Conservation (phyloP, 2,888 invertebrate genomes). For the Blera fallax region DNA sequence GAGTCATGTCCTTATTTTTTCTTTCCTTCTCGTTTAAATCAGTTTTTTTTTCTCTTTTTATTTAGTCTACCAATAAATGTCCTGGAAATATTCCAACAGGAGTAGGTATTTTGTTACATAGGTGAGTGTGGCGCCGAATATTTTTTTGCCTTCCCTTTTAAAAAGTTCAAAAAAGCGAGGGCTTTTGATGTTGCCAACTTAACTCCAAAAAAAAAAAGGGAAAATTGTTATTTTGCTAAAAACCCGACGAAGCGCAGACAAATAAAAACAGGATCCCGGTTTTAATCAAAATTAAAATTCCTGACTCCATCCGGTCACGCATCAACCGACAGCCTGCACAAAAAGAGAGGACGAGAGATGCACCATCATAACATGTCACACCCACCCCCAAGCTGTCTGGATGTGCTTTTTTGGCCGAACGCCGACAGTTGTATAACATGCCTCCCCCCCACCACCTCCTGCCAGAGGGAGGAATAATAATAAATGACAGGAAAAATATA, state of each 20-base stretch:
- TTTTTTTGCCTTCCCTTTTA: neutral
- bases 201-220: slow-evolving; percentile 2
- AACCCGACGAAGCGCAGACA: slow-evolving; percentile 41
- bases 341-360: slow-evolving; percentile 21
- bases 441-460: neutral
- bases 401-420: neutral
- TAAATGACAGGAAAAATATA: slow-evolving; percentile 66
- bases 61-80: slow-evolving; percentile 56
- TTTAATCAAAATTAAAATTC: slow-evolving; percentile 73
- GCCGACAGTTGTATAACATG: slow-evolving; percentile 34
- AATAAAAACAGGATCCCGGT: slow-evolving; percentile 61
- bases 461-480: slow-evolving; percentile 47
- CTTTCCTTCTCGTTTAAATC: slow-evolving; percentile 32
- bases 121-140: slow-evolving; percentile 67
- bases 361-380: slow-evolving; percentile 35
- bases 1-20: slow-evolving; percentile 12
- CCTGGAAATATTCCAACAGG: slow-evolving; percentile 69
- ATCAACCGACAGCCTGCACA: slow-evolving; percentile 25
- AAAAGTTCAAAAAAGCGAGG: neutral
- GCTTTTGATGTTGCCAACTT: slow-evolving; percentile 69
- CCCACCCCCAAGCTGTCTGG: slow-evolving; percentile 33
- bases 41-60: slow-evolving; percentile 22
- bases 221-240: slow-evolving; percentile 58
- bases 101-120: slow-evolving; percentile 64
- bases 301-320: slow-evolving; percentile 69